A percentile compares a stretch with the other conserved stretches of the same genome.
Evolutionary conservation across 2,113 vertebrate genomes (phyloP).

Genomic region (cattle (Bos taurus)): ARS-UCD2.0 NC_037346.1:1880001-1880500

Average conservation of each 20-base stretch:
- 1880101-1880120: neutral
- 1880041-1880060: neutral
- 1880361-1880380: neutral
- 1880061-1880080: neutral
- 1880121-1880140: neutral
- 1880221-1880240: neutral
- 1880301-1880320: neutral
- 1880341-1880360: neutral
- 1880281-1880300: neutral
- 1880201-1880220: neutral
- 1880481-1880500: neutral
- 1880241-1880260: neutral
- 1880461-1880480: neutral
- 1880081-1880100: neutral
- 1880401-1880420: neutral
- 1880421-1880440: neutral
- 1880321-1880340: neutral
- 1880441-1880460: neutral
- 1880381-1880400: neutral
- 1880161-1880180: neutral
- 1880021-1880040: neutral
- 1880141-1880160: neutral
- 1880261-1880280: neutral
- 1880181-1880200: neutral
- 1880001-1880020: neutral